Evolutionary conservation across 1,140 invertebrate genomes (phyloP).

Genomic region (Charaxes varanes): DNA sequence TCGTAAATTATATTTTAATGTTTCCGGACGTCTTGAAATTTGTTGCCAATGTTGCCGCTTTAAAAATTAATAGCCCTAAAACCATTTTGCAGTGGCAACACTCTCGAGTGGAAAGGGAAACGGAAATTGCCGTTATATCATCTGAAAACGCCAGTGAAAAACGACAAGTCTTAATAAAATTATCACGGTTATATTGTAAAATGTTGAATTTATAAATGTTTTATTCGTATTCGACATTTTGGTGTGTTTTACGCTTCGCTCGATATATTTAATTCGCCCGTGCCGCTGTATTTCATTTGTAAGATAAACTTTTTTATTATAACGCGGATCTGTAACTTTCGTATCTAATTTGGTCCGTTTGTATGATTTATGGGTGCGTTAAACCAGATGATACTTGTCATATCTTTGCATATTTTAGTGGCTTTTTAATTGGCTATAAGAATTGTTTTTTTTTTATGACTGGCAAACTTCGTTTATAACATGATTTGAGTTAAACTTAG

Average conservation of each 20-base stretch:
- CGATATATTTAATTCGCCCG: no score
- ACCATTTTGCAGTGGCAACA: conserved; percentile 63
- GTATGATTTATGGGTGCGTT: no score
- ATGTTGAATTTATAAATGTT: conserved; percentile 37
- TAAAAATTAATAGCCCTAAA: conserved; percentile 64
- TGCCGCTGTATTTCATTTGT: not conserved
- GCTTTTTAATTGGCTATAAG: no score
- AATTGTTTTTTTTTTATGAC: no score
- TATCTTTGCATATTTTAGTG: no score
- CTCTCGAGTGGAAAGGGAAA: conserved; percentile 37
- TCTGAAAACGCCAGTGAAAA: conserved; percentile 38
- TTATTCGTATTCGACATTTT: conserved; percentile 20
- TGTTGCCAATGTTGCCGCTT: conserved; percentile 55
- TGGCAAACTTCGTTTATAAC: no score
- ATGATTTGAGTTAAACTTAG: no score
- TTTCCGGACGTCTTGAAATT: conserved; percentile 59
- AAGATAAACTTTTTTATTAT: not conserved
- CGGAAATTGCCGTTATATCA: conserved; percentile 63
- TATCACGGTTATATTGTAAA: conserved; percentile 55
- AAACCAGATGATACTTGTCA: no score
- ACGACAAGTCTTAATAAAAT: conserved; percentile 40
- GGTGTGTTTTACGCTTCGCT: not conserved
- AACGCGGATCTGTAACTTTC: no score
- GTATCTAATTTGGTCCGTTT: no score
- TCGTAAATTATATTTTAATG: conserved; percentile 70